Evolutionary conservation across 2,797 vertebrate species (phyloP).

Genomic region (Acrossocheilus fasciatus): DNA sequence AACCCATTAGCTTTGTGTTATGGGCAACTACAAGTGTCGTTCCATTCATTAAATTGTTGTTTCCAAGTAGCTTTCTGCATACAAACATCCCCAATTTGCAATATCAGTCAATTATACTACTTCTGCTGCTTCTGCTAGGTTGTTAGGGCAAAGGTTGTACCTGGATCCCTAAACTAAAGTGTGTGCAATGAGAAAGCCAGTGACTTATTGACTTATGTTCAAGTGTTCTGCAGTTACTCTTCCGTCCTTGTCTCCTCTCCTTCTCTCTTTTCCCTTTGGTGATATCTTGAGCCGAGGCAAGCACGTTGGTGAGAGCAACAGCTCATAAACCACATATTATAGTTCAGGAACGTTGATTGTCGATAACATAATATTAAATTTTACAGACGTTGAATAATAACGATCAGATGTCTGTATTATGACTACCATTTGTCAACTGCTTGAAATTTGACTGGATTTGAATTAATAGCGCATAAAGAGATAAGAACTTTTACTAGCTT

Average conservation of each 20-base stretch:
- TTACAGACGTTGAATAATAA: slow-evolving; percentile 28
- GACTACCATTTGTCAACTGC: slow-evolving; percentile 23
- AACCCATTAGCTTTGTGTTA: slow-evolving; percentile 6
- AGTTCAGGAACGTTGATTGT: background rate
- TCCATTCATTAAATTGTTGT: background rate
- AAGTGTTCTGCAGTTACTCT: slow-evolving; percentile 31
- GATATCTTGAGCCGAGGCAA: slow-evolving; percentile 28
- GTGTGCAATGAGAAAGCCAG: slow-evolving; percentile 76
- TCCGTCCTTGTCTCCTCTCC: slow-evolving; percentile 43
- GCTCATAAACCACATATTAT: slow-evolving; percentile 15
- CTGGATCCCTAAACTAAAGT: slow-evolving; percentile 87
- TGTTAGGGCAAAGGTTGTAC: slow-evolving; percentile 75
- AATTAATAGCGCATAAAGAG: slow-evolving; percentile 15
- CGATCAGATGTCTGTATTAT: background rate
- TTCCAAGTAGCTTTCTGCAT: background rate
- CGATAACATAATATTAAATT: background rate
- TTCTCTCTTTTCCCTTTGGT: slow-evolving; percentile 44
- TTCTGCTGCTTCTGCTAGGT: slow-evolving; percentile 69
- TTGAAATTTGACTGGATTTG: slow-evolving; percentile 32
- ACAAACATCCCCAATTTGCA: slow-evolving; percentile 2
- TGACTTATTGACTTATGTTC: slow-evolving; percentile 43
- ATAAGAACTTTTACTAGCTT: slow-evolving; percentile 15
- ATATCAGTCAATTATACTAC: slow-evolving; percentile 56
- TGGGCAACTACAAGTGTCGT: background rate
- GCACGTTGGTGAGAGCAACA: slow-evolving; percentile 28